Base-by-base conservation (phyloP, 2,888 invertebrate genomes). In the Polymixis flavicincta region DNA sequence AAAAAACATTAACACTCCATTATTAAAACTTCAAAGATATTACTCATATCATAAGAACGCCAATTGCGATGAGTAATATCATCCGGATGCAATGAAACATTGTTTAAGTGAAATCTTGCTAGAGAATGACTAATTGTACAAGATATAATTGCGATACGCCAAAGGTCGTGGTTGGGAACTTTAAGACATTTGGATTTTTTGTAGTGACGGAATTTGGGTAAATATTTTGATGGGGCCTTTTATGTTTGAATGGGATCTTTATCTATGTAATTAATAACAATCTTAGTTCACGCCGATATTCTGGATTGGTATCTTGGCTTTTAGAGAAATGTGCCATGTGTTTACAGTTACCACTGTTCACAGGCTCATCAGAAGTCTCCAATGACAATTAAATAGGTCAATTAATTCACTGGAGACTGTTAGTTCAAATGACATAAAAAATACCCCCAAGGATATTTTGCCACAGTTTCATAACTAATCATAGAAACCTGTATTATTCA, bases 51-150 rank as follows among this genome's bases (percentile, higher is more conserved):
- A 59, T 54, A 86, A 81, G 32, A 59, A 81, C 77, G 83, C 73
- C 70, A 82, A 80, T 78, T 86, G 78, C 80, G 82, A 80, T 90
- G 90, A 90, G 85, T 89, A 89, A 90, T 72, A 81, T 73, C 50
- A 84, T 85, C 86, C 89, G 89, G 86, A 85, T 84, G 85, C 78
- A 87, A 85, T 83, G 82, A 74, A 76, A 75, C 76, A 73, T 85
- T 81, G 78, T 71, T 70, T 65, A 65, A 84, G 80, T 70, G 85
- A 86, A 87, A 88, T 84, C 86, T 82, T 22, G 52, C 28, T 66
- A 45, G 60, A 78, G 76, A 50, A 69, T 87, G 86, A 87, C 76
- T 86, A 87, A 87, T 87, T 76, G 79, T 78, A 59, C 22, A 5
- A 86, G 76, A 76, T 80, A 76, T 78, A 82, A 86, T 84, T 86